phyloP scores from a whole-genome alignment of 2,888 invertebrate genomes.

The Parapristionchus giblindavisi region DNA sequence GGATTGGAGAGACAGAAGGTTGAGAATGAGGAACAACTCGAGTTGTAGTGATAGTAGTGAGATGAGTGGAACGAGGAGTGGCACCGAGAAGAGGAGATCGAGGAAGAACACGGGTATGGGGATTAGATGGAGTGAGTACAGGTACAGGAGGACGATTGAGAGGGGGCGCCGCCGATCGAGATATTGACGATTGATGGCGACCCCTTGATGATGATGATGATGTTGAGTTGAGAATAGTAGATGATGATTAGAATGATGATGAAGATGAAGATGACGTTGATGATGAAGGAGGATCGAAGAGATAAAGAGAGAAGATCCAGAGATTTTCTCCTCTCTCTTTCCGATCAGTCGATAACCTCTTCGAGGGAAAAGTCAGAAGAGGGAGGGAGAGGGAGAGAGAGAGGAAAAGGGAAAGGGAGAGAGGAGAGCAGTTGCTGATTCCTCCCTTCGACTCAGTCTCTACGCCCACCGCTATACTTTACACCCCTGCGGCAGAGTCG shows the following conservation, averaged over 20 bases:
- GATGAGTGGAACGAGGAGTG: background rate
- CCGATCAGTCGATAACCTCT: conserved; percentile 33
- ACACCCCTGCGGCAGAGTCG: conserved; percentile 19
- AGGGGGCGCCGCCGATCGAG: conserved; percentile 34
- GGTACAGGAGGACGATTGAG: background rate
- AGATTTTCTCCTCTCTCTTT: background rate
- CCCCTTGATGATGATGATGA: background rate
- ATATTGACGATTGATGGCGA: conserved; percentile 2
- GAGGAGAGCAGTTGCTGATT: conserved; percentile 42
- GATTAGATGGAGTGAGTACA: conserved; percentile 15
- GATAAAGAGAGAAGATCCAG: conserved; percentile 17
- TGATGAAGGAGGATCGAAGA: too few relatives aligned
- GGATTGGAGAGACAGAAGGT: conserved; percentile 19
- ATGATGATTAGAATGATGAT: too few relatives aligned
- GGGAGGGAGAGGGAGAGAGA: conserved; percentile 1
- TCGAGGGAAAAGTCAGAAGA: conserved; percentile 30
- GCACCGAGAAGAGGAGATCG: conserved; percentile 25
- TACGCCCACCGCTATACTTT: conserved; percentile 36
- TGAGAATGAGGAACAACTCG: too few relatives aligned
- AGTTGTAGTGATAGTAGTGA: too few relatives aligned
- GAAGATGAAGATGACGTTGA: too few relatives aligned
- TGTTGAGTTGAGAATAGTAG: too few relatives aligned
- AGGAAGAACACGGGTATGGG: conserved; percentile 1
- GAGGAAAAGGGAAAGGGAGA: conserved; percentile 34
- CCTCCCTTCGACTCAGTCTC: conserved; percentile 40